Percentiles rank a stretch among this genome's conserved stretches.
phyloP scores from a whole-genome alignment of 2,113 vertebrate genomes.

The Zootoca vivipara region DNA sequence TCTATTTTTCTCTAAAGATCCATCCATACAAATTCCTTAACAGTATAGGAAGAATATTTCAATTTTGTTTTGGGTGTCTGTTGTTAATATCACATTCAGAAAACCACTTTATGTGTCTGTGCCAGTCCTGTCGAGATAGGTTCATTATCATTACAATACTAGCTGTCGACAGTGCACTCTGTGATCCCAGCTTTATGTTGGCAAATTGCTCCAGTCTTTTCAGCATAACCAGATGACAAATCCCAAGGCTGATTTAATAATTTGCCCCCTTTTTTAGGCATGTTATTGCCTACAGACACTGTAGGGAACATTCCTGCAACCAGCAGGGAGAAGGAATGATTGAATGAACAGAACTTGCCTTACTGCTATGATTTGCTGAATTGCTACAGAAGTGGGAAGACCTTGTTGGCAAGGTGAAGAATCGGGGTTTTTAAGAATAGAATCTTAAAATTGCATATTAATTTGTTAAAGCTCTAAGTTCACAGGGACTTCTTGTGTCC shows the following conservation, averaged over 20 bases:
- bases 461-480: background rate
- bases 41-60: constrained; percentile 53
- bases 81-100: constrained; percentile 68
- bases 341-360: constrained; percentile 48
- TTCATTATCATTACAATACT: constrained; percentile 74
- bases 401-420: background rate
- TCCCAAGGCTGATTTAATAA: constrained; percentile 71
- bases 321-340: constrained; percentile 27
- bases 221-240: constrained; percentile 67
- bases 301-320: constrained; percentile 51
- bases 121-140: constrained; percentile 60
- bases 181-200: constrained; percentile 70
- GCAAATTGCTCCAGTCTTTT: constrained; percentile 71
- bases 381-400: constrained; percentile 30
- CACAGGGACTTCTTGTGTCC: background rate
- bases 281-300: constrained; percentile 47
- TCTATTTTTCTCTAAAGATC: constrained; percentile 29
- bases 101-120: constrained; percentile 61
- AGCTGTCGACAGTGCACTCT: constrained; percentile 66
- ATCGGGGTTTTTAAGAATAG: background rate
- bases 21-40: constrained; percentile 61
- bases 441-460: background rate
- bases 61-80: constrained; percentile 66
- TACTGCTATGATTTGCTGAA: constrained; percentile 8
- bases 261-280: constrained; percentile 51